These are phyloP conservation scores for Dromiciops gliroides DNA, from an alignment of 2,113 vertebrate species.

Conservation along the genomic window DNA sequence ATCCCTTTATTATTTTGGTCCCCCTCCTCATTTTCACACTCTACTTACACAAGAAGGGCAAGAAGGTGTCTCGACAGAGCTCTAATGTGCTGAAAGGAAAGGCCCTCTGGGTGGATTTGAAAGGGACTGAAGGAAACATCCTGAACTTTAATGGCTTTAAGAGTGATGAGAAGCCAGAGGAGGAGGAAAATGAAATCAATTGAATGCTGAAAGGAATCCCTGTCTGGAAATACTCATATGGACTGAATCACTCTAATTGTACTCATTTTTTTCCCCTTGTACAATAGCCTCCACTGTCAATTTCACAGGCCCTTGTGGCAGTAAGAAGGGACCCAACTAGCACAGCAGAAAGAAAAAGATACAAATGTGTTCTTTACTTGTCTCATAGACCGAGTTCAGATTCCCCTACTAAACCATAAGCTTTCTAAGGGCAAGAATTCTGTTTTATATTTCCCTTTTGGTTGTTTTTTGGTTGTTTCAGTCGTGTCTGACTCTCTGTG, in stretches of 20 bases:
- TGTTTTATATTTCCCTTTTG: neutral
- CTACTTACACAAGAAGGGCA: conserved; percentile 55
- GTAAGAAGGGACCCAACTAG: neutral
- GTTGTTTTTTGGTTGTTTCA: neutral
- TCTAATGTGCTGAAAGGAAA: neutral
- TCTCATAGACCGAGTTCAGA: neutral
- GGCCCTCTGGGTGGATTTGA: conserved; percentile 62
- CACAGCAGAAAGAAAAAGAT: neutral
- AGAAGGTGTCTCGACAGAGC: neutral
- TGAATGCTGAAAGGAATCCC: neutral
- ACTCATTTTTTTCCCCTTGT: neutral
- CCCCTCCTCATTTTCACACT: conserved; percentile 57
- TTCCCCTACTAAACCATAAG: neutral
- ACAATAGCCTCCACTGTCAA: neutral
- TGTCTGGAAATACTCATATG: neutral
- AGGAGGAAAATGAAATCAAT: neutral
- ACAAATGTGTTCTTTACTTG: neutral
- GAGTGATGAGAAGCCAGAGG: neutral
- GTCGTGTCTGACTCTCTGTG: neutral
- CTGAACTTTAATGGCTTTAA: neutral
- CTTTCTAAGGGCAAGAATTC: neutral
- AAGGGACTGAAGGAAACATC: neutral
- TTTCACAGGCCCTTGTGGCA: neutral
- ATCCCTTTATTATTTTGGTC: conserved; percentile 68
- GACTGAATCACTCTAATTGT: neutral